phyloP scores from a whole-genome alignment of 2,113 vertebrate genomes.

The Electrona antarctica region DNA sequence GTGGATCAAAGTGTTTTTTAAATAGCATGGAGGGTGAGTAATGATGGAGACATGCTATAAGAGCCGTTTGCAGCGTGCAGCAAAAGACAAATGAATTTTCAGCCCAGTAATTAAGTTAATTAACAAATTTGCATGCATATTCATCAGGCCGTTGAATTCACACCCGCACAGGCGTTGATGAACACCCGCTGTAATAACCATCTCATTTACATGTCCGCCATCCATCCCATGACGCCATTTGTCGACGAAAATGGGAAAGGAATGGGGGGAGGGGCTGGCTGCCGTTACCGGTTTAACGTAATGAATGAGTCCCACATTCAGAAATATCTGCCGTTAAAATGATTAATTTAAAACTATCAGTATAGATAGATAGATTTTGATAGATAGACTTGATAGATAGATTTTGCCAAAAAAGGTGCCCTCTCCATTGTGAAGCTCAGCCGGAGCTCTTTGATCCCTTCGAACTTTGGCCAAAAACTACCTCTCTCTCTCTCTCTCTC shows the following conservation, averaged over 20 bases:
- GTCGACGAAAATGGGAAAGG: constrained; percentile 60
- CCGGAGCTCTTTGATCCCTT: no score
- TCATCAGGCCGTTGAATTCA: constrained; percentile 97
- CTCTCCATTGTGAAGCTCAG: no score
- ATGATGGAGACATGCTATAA: constrained; percentile 90
- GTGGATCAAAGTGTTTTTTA: constrained; percentile 89
- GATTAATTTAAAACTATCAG: no score
- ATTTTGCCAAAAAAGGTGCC: no score
- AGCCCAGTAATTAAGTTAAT: constrained; percentile 99
- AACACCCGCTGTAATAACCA: constrained; percentile 94
- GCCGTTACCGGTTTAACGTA: no score
- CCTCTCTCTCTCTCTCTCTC: no score
- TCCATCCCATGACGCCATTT: constrained; percentile 86
- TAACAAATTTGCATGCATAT: constrained; percentile 98
- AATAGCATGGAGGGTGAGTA: constrained; percentile 92
- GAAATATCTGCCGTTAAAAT: no score
- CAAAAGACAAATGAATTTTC: constrained; percentile 94
- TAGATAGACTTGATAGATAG: background rate
- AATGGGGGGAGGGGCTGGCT: constrained; percentile 31
- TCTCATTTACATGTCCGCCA: constrained; percentile 96
- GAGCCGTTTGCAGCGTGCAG: constrained; percentile 88
- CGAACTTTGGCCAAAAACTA: no score
- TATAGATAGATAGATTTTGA: background rate
- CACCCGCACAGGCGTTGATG: constrained; percentile 93
- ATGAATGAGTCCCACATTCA: no score